Evolutionary conservation across 2,888 invertebrate species (phyloP), one percentile per base, ranked within the genome.

Genomic region (Augochlorella aurata): DNA sequence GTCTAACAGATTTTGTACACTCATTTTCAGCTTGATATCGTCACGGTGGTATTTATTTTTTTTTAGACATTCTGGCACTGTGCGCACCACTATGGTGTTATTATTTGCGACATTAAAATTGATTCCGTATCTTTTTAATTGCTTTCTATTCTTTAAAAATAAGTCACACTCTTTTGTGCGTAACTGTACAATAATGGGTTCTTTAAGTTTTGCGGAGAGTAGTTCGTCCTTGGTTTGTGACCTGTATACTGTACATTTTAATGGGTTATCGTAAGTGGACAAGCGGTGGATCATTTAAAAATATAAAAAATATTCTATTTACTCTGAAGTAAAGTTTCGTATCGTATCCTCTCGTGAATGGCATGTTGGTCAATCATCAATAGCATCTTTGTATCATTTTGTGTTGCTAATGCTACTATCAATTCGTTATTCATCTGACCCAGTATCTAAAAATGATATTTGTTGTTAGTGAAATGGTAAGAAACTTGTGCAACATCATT

Each of bases 301-400:
- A 21, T 38, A n/a, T 10, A 38, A 38, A 38, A 69, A 16, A 38
- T 5, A 38, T 69, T 0, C 2, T 70, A 65, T 72, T 89, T 94
- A 96, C 96, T 95, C 92, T 94, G 90, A 81, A 96, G 94, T 80
- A 97, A 95, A 78, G 94, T 93, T 94, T 98, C 98, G 67, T 98
- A 94, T 82, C 96, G 94, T 82, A 98, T 95, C 92, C 98, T 95
- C 94, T 98, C 98, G 93, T 98, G 96, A 47, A 97, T 96, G 63
- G 98, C 98, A 94, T 98, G 98, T 93, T 98, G 98, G 94, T 98
- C 98, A 92, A 98, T 96, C 50, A 97, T 90, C 50, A 97, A 94
- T 29, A 97, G 90, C 77, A 95, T 93, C 85, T 95, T 93, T 29
- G 91, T 94, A 75, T 93, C 91, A 85, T 94, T 92, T 71, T 93